Base-by-base conservation (phyloP, 1,140 invertebrate genomes). In the Drosophila pachea region DNA sequence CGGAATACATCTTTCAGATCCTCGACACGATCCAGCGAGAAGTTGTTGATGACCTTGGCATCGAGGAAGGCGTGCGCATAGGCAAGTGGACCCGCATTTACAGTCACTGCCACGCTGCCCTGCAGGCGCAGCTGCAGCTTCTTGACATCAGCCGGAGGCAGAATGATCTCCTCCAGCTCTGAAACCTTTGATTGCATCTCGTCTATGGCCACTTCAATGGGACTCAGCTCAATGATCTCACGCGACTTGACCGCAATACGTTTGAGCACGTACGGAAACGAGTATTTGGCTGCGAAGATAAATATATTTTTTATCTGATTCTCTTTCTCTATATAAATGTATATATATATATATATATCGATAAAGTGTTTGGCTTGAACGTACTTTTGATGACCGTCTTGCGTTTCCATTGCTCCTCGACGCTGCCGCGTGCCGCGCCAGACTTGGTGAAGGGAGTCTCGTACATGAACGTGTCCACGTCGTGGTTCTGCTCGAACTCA, bases 61-160 rank as follows among this genome's bases (percentile, higher is more conserved):
- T 95, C 94, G 1, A 98, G 90, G 90, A 98, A 98, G 4, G 95
- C 96, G 76, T 94, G 93, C 1, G 97, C 97, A 90, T 98, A 98
- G 4, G 96, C 96, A 48, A 98, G 89, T 2, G 97, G 97, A 32
- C 97, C 97, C n/a, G 96, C 96, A 91, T 98, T 97, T 0, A 98
- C 97, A 89, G 97, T 96, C 7, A 97, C 96, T 87, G 95, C 97
- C 64, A 98, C 94, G 86, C 94, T 95, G 62, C 96, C 95, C 91
- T 98, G 96, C 31, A 98, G 91, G 73, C 94, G 93, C 4, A 98
- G 91, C 89, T 98, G 97, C 29, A 98, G 88, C 89, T 96, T 97
- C 89, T 97, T 98, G 0, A 95, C 92, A 90, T 98, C 97, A 12
- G 94, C 92, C 71, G 94, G 92, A 4, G 93, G 92, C 74, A 94